A percentile compares a stretch with the other conserved stretches of the same genome.
These are phyloP conservation scores for Zoanthus solanderi DNA, from an alignment of 92 coral and sea anemone genomes.

Conservation along the genomic window DNA sequence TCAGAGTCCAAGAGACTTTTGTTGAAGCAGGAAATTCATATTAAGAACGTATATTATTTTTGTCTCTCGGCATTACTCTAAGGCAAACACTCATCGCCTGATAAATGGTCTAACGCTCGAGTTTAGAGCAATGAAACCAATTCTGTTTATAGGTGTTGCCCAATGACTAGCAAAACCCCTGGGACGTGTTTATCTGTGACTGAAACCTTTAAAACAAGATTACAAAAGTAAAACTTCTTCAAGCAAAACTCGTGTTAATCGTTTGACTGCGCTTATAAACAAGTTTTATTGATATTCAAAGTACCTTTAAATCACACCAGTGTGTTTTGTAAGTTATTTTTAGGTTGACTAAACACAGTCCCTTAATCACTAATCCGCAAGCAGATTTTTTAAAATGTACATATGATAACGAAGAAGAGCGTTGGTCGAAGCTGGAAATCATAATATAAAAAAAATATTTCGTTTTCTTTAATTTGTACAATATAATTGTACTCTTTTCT, in stretches of 20 bases:
- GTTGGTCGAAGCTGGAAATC: too few relatives aligned
- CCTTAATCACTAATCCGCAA: too few relatives aligned
- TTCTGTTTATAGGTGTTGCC: neutral
- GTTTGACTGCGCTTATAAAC: neutral
- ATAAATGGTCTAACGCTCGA: neutral
- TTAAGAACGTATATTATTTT: neutral
- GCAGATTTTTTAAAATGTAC: too few relatives aligned
- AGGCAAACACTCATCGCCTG: neutral
- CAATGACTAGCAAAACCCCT: conserved; percentile 5
- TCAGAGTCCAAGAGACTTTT: neutral
- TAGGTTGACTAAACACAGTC: too few relatives aligned
- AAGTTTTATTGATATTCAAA: neutral
- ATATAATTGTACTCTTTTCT: too few relatives aligned
- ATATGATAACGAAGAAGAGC: too few relatives aligned
- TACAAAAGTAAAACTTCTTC: neutral
- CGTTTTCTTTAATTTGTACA: too few relatives aligned
- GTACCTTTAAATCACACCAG: neutral
- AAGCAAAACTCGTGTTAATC: neutral
- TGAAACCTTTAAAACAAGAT: neutral
- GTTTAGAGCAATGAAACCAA: conserved; percentile 4
- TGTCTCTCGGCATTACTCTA: neutral
- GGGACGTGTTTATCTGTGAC: conserved; percentile 4
- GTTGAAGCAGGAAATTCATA: neutral
- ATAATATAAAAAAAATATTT: too few relatives aligned
- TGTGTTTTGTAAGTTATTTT: too few relatives aligned